These are phyloP conservation scores for Archilochus colubris DNA, from an alignment of 2,113 vertebrate genomes.

Conservation along the genomic window DNA sequence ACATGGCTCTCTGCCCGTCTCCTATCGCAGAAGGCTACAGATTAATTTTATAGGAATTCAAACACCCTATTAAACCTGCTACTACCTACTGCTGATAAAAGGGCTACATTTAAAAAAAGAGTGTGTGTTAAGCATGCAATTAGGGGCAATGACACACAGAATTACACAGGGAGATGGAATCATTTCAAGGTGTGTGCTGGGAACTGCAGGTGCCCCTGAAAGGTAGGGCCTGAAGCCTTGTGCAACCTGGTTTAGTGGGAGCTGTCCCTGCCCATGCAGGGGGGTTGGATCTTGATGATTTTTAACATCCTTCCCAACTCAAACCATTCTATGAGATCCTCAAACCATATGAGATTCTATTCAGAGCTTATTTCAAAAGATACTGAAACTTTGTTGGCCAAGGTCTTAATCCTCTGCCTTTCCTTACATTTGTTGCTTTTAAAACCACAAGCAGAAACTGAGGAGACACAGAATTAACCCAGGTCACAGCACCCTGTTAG, in stretches of 20 bases:
- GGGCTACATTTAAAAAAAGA: constrained; percentile 35
- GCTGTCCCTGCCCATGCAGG: too few species aligned
- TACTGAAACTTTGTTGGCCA: not conserved
- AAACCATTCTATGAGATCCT: too few species aligned
- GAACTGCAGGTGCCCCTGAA: not conserved
- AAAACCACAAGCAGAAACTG: not conserved
- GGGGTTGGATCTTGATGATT: too few species aligned
- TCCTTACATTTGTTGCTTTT: not conserved
- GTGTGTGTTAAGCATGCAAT: constrained; percentile 48
- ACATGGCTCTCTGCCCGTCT: constrained; percentile 66
- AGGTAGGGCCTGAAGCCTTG: not conserved
- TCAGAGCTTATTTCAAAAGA: not conserved
- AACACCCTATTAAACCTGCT: constrained; percentile 73
- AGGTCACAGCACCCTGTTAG: not conserved
- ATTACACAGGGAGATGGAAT: constrained; percentile 48
- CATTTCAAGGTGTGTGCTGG: not conserved
- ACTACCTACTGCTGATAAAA: constrained; percentile 65
- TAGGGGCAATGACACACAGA: constrained; percentile 60
- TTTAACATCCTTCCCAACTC: too few species aligned
- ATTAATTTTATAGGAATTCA: constrained; percentile 75
- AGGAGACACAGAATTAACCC: not conserved
- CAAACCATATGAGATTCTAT: too few species aligned
- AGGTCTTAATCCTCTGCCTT: not conserved
- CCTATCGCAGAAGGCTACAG: constrained; percentile 65
- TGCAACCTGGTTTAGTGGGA: too few species aligned